These are phyloP conservation scores for Ephydatia muelleri DNA, from an alignment of 37 sponge, comb jelly and placozoan species.

Conservation along the genomic window DNA sequence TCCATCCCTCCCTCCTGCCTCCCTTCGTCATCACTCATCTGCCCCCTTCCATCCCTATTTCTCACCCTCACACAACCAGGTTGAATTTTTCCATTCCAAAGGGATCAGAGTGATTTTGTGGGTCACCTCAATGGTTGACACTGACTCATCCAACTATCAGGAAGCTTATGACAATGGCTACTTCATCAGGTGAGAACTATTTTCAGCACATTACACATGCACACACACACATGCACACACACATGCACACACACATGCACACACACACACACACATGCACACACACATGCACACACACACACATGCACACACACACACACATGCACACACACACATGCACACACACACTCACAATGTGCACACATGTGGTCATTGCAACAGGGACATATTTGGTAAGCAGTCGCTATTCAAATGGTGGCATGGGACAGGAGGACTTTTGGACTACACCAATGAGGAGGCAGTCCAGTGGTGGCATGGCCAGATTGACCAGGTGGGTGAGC, in stretches of 20 bases:
- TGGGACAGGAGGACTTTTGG: slow-evolving; percentile 82
- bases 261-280: no score
- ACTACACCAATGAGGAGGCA: slow-evolving; percentile 79
- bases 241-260: not conserved
- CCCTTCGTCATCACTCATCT: not conserved
- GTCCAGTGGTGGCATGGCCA: slow-evolving; percentile 86
- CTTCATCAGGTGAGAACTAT: slow-evolving; percentile 57
- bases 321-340: not conserved
- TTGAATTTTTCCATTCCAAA: slow-evolving; percentile 68
- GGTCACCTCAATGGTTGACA: slow-evolving; percentile 84
- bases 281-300: no score
- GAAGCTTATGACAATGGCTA: slow-evolving; percentile 74
- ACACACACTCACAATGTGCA: not conserved
- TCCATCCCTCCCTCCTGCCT: not conserved
- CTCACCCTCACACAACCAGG: not conserved
- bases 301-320: not conserved
- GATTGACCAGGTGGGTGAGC: slow-evolving; percentile 57
- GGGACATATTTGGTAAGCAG: slow-evolving; percentile 66
- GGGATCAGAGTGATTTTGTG: slow-evolving; percentile 70
- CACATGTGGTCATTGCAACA: slow-evolving; percentile 12
- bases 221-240: not conserved
- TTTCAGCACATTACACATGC: not conserved
- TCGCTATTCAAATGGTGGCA: slow-evolving; percentile 82
- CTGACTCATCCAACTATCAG: slow-evolving; percentile 73
- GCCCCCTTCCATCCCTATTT: not conserved